phyloP scores from a whole-genome alignment of 1,140 invertebrate genomes.

The Temnothorax curvispinosus region DNA sequence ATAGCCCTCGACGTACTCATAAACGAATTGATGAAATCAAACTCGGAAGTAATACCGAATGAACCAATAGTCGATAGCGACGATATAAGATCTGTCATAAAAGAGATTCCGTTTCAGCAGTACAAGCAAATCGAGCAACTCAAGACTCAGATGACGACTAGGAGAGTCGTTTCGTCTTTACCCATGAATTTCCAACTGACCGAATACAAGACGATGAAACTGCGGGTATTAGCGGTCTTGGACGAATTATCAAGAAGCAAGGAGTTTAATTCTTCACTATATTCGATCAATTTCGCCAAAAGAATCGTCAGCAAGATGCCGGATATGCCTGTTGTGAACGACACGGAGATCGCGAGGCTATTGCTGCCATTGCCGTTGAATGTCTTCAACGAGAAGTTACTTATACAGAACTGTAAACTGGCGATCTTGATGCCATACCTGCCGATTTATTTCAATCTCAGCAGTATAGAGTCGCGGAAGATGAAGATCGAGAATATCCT shows the following conservation, averaged over 20 bases:
- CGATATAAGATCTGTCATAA: slow-evolving; percentile 33
- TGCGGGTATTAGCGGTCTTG: slow-evolving; percentile 31
- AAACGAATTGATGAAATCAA: slow-evolving; percentile 15
- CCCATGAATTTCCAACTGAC: slow-evolving; percentile 38
- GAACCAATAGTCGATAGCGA: background rate
- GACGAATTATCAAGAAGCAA: slow-evolving; percentile 13
- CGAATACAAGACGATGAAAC: slow-evolving; percentile 52
- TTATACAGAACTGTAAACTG: slow-evolving; percentile 15
- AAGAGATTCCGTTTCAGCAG: slow-evolving; percentile 49
- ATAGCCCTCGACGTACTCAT: background rate
- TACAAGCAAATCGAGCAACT: slow-evolving; percentile 6
- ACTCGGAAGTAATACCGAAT: background rate
- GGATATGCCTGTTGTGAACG: slow-evolving; percentile 20
- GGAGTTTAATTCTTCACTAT: background rate
- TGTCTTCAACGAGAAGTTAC: background rate
- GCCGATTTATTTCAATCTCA: slow-evolving; percentile 54
- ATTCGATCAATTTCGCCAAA: slow-evolving; percentile 2
- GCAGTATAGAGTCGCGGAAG: slow-evolving; percentile 14
- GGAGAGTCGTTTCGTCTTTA: slow-evolving; percentile 19
- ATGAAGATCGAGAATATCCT: slow-evolving; percentile 11
- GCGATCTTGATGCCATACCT: slow-evolving; percentile 1
- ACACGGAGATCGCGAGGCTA: slow-evolving; percentile 40
- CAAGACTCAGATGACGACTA: background rate
- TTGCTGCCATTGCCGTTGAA: slow-evolving; percentile 9
- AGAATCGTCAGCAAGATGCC: slow-evolving; percentile 46